Conservation (phyloP, 2,888 invertebrate species). For the Thecophora atra region DNA sequence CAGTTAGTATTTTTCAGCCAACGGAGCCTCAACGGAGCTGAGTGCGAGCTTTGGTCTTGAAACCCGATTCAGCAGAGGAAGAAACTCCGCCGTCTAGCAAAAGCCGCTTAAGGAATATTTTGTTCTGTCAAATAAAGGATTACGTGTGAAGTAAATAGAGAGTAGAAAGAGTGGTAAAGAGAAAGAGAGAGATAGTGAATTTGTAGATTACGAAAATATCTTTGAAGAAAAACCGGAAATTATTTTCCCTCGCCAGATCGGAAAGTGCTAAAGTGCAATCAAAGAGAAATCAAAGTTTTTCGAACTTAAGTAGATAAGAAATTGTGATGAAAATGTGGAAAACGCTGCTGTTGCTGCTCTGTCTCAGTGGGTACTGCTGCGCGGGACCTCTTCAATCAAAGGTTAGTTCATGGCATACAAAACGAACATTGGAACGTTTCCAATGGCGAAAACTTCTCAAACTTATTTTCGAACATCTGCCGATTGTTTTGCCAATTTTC, state of each 20-base stretch:
- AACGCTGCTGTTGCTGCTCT: constrained; percentile 53
- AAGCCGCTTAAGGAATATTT: constrained; percentile 25
- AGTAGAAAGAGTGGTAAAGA: constrained; percentile 10
- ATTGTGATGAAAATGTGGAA: constrained; percentile 56
- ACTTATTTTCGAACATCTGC: not conserved
- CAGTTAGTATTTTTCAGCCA: constrained; percentile 66
- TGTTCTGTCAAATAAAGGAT: constrained; percentile 18
- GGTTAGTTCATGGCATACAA: constrained; percentile 52
- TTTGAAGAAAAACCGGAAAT: constrained; percentile 30
- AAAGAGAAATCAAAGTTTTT: constrained; percentile 19
- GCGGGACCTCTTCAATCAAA: constrained; percentile 60
- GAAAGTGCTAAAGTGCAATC: constrained; percentile 45
- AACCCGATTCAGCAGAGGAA: constrained; percentile 40
- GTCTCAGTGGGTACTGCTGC: constrained; percentile 54
- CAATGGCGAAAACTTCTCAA: not conserved
- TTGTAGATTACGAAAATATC: constrained; percentile 36
- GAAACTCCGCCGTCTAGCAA: constrained; percentile 35
- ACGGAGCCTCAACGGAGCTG: constrained; percentile 64
- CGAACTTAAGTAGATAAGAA: not conserved
- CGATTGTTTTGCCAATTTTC: not conserved
- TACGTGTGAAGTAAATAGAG: not conserved
- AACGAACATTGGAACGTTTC: too few relatives aligned
- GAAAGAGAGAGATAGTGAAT: constrained; percentile 37
- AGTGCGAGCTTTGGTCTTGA: constrained; percentile 64
- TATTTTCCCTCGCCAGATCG: not conserved